Conservation (phyloP, 2,888 invertebrate genomes). For the Conomelus anceps region DNA sequence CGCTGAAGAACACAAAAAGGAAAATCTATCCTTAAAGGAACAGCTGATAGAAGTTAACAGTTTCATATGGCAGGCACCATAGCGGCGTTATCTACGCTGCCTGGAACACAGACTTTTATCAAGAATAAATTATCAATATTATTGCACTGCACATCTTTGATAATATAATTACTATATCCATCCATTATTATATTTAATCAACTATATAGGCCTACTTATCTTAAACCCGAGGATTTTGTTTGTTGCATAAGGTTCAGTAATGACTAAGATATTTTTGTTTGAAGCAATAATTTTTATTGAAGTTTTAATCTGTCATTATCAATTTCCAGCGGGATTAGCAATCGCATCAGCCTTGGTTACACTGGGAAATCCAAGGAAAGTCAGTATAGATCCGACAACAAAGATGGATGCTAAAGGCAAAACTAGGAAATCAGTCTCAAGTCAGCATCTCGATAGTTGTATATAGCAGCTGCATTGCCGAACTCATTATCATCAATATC, state of each 20-base stretch:
- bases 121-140: no score
- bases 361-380: slow-evolving; percentile 70
- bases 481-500: neutral
- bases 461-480: slow-evolving; percentile 36
- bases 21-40: no score
- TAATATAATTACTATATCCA: no score
- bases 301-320: neutral
- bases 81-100: no score
- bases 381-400: slow-evolving; percentile 58
- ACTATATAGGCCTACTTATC: neutral
- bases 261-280: neutral
- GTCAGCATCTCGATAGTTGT: slow-evolving; percentile 61
- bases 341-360: slow-evolving; percentile 87
- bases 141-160: no score
- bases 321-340: slow-evolving; percentile 63
- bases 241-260: no score
- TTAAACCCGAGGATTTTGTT: no score
- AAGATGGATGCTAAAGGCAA: slow-evolving; percentile 48
- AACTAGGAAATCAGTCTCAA: slow-evolving; percentile 54
- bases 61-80: no score
- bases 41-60: no score
- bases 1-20: no score
- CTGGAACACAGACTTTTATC: no score
- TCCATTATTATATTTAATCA: no score
- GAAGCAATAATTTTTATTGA: neutral